Evolutionary conservation across 2,797 vertebrate genomes (phyloP).

Genomic region (Ctenochaetus hawaiiensis): DNA sequence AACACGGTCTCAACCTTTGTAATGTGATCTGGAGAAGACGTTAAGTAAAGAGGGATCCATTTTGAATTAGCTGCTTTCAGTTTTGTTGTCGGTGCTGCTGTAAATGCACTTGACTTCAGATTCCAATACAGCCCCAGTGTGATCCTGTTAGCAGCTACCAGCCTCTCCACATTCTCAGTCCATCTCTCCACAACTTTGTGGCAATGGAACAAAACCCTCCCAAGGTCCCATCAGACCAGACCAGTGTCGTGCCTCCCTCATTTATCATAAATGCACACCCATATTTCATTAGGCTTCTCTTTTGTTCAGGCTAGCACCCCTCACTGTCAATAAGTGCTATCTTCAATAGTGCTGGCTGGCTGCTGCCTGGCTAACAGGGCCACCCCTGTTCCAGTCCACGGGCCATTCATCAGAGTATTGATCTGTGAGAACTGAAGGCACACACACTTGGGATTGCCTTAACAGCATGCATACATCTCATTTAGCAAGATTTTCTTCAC

Average conservation of each 20-base stretch:
- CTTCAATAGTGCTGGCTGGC: conserved; percentile 74
- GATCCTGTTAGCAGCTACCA: conserved; percentile 59
- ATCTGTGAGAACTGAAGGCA: conserved; percentile 78
- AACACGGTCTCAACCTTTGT: background rate
- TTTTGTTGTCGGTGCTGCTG: conserved; percentile 18
- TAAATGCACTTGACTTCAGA: conserved; percentile 51
- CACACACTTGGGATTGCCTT: conserved; percentile 67
- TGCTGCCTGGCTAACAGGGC: conserved; percentile 72
- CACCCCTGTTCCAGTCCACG: conserved; percentile 71
- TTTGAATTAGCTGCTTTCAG: conserved; percentile 21
- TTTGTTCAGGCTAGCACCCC: conserved; percentile 76
- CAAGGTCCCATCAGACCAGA: conserved; percentile 46
- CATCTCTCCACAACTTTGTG: conserved; percentile 42
- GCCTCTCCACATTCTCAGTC: conserved; percentile 35
- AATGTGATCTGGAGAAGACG: conserved; percentile 38
- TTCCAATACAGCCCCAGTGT: conserved; percentile 44
- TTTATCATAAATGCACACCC: conserved; percentile 82
- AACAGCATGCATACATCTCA: conserved; percentile 77
- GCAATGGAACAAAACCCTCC: conserved; percentile 72
- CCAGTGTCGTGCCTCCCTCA: conserved; percentile 66
- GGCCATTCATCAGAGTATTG: conserved; percentile 87
- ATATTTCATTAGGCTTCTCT: conserved; percentile 83
- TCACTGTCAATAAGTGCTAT: conserved; percentile 81
- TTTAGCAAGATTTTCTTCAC: conserved; percentile 73
- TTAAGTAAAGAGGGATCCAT: conserved; percentile 25